These are phyloP conservation scores for Melanotus villosus DNA, from an alignment of 2,888 invertebrate species.

Conservation along the genomic window DNA sequence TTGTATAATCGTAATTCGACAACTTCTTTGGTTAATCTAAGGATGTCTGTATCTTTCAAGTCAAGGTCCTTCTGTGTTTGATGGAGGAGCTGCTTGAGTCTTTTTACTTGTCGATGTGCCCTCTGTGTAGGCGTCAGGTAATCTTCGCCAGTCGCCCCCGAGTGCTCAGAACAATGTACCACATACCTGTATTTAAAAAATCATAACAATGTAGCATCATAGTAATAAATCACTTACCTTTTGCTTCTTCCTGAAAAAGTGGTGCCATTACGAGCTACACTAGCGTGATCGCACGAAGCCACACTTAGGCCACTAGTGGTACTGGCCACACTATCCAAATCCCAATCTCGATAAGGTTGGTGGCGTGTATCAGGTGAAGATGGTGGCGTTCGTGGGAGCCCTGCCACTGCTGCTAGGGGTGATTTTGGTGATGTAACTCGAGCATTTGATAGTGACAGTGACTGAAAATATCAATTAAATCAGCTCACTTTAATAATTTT, in stretches of 20 bases:
- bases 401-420: slow-evolving; percentile 54
- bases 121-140: slow-evolving; percentile 92
- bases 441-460: slow-evolving; percentile 63
- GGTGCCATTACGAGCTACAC: slow-evolving; percentile 79
- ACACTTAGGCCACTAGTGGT: slow-evolving; percentile 85
- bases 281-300: slow-evolving; percentile 86
- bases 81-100: slow-evolving; percentile 79
- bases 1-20: slow-evolving; percentile 86
- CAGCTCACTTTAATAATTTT: slow-evolving; percentile 25
- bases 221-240: slow-evolving; percentile 58
- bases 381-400: slow-evolving; percentile 61
- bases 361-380: slow-evolving; percentile 55
- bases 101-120: slow-evolving; percentile 84
- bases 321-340: slow-evolving; percentile 84
- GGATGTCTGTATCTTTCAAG: slow-evolving; percentile 86
- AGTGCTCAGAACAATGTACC: slow-evolving; percentile 87
- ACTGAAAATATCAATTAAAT: slow-evolving; percentile 54
- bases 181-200: slow-evolving; percentile 75
- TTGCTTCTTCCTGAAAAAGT: slow-evolving; percentile 71
- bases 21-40: slow-evolving; percentile 75
- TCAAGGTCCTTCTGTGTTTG: slow-evolving; percentile 84
- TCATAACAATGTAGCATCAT: background rate
- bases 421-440: slow-evolving; percentile 59
- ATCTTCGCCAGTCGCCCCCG: slow-evolving; percentile 83
- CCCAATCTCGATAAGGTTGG: slow-evolving; percentile 66